Base-by-base conservation (phyloP, 1,140 invertebrate species). In the Chymomyza costata region DNA sequence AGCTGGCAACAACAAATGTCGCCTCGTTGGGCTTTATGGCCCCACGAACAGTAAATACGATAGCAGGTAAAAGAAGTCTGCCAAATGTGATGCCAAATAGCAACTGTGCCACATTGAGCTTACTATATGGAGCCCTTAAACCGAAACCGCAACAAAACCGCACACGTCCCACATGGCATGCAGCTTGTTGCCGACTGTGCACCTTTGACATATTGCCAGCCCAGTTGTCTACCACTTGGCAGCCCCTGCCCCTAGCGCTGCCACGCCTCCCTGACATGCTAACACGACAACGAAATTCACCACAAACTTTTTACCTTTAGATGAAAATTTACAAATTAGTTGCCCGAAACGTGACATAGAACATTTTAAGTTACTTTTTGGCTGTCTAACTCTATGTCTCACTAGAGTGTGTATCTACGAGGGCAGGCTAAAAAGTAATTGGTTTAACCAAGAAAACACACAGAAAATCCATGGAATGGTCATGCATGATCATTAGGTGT, bases 301-400 rank as follows among this genome's bases (percentile, higher is more conserved):
- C 52, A 43, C 66, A 65, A 65, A 65, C 65, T 55, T 40, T 55
- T 66, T 59, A 51, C 45, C 52, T 58, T 53, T 51, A 47, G 67
- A 52, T 48, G 58, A 71, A 71, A 80, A 78, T 78, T 78, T 78
- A 78, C 73, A 78, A 78, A 78, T 78, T 78, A 78, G 71, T 78
- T 78, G 73, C 67, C 51, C 49, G 58, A 80, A 80, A 80, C 71
- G 71, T 78, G 71, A 78, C 71, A 80, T 64, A 46, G 45, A 53
- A 61, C 38, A 54, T 71, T 34, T 34, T 34, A 34, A 34, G 32
- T 34, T 34, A 34, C 32, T 34, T 66, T 48, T n/a, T n/a, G n/a
- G n/a, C n/a, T n/a, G n/a, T n/a, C n/a, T n/a, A n/a, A n/a, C n/a
- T n/a, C n/a, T n/a, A n/a, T n/a, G n/a, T n/a, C n/a, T n/a, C n/a